Evolutionary conservation across 1,140 invertebrate genomes (phyloP), one percentile per base, ranked within the genome.

Genomic region (Dreissena polymorpha): DNA sequence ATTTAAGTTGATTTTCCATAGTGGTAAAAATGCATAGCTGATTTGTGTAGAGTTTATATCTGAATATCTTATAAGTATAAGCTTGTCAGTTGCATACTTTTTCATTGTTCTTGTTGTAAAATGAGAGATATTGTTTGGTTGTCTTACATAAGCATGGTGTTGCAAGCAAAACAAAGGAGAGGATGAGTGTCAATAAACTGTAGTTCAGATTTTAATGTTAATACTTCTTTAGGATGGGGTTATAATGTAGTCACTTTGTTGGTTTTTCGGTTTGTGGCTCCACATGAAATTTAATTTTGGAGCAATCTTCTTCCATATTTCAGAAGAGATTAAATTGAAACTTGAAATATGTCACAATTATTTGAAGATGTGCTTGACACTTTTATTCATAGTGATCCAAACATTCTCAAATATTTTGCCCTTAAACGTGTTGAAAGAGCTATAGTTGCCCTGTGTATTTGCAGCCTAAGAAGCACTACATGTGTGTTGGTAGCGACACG

Each of bases 401-500:
- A n/a, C 21, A 23, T n/a, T 60, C 16, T 12, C 2, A 60, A n/a
- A 6, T 60, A 5, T 3, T 18, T 60, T n/a, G 57, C 16, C n/a
- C 21, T 60, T n/a, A 10, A 60, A 60, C 16, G 2, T 18, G 57
- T 18, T 60, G 16, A 60, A 2, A 60, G 2, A 23, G 57, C 16
- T 6, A 18, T n/a, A 18, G 10, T 60, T 60, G 57, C 6, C 57
- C 2, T 23, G 16, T 23, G 16, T 60, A 0, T 65, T 77, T 75
- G 16, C 74, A 87, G 86, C 55, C 76, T 18, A 87, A 87, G 78
- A 85, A 75, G 39, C 86, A 87, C 75, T 91, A 91, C 85, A 83
- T 91, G 29, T 78, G 83, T 70, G 83, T 91, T 23, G 80, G 83
- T 7, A 83, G 84, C 57, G 89, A 91, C 27, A 88, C 85, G 0